A percentile compares a stretch with the other conserved stretches of the same genome.
Conservation (phyloP, 2,113 vertebrate species). For the Gymnogyps californianus region DNA sequence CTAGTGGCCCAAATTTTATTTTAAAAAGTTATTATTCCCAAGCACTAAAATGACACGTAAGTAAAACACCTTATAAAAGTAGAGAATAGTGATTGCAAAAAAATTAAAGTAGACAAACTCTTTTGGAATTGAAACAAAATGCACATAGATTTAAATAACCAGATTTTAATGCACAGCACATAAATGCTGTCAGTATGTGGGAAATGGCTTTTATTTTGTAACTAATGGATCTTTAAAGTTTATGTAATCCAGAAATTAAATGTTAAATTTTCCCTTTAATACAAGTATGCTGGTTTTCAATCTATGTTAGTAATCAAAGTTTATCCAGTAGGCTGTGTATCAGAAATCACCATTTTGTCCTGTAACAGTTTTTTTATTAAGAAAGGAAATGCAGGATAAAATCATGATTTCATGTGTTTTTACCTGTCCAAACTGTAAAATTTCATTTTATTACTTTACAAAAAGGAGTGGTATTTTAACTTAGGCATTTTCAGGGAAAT, state of each 20-base stretch:
- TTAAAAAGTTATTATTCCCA: neutral
- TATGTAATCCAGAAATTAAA: neutral
- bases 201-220: neutral
- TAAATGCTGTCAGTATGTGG: neutral
- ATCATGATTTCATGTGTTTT: neutral
- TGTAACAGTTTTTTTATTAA: neutral
- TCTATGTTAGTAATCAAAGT: neutral
- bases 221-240: neutral
- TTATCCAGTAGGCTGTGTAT: neutral
- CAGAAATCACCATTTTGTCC: conserved; percentile 17
- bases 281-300: neutral
- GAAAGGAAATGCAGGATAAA: conserved; percentile 56
- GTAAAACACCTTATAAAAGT: neutral
- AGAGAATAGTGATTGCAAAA: neutral
- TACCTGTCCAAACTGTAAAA: neutral
- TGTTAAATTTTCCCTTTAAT: neutral
- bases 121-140: neutral
- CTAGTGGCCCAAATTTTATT: neutral
- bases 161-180: neutral
- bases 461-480: conserved; percentile 25
- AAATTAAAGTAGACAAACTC: neutral
- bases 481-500: neutral
- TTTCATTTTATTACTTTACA: neutral
- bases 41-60: neutral
- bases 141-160: neutral